Percentiles rank a stretch among this genome's conserved stretches.
Conservation (phyloP, 2,888 invertebrate species). For the Phengaris alcon region DNA sequence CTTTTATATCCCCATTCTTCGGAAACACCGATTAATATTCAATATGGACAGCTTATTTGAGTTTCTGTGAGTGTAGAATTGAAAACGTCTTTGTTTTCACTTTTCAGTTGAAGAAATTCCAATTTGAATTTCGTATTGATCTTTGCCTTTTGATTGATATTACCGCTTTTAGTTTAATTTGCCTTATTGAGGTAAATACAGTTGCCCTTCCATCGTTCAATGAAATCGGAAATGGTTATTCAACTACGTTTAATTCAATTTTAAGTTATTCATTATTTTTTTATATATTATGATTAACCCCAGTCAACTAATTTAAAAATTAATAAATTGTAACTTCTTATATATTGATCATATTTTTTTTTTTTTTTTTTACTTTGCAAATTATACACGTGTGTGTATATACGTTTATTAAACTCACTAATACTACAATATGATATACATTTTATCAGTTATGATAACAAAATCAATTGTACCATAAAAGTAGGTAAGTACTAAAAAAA, state of each 20-base stretch:
- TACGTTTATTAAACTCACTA: too few relatives aligned
- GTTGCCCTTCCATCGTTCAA: constrained; percentile 28
- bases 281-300: not conserved
- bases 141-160: constrained; percentile 46
- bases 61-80: constrained; percentile 60
- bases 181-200: constrained; percentile 36
- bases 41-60: constrained; percentile 76
- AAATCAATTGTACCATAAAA: too few relatives aligned
- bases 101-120: constrained; percentile 58
- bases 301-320: not conserved
- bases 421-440: too few relatives aligned
- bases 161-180: constrained; percentile 35
- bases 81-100: constrained; percentile 55
- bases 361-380: too few relatives aligned
- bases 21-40: constrained; percentile 77
- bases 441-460: too few relatives aligned
- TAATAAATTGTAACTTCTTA: not conserved
- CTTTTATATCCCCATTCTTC: constrained; percentile 70
- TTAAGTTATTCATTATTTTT: not conserved
- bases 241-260: not conserved
- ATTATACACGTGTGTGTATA: too few relatives aligned
- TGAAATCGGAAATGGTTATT: not conserved
- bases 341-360: too few relatives aligned
- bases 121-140: constrained; percentile 58
- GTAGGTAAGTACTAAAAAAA: too few relatives aligned